Evolutionary conservation across 2,888 invertebrate genomes (phyloP).

Genomic region (Drosophila ustulata): DNA sequence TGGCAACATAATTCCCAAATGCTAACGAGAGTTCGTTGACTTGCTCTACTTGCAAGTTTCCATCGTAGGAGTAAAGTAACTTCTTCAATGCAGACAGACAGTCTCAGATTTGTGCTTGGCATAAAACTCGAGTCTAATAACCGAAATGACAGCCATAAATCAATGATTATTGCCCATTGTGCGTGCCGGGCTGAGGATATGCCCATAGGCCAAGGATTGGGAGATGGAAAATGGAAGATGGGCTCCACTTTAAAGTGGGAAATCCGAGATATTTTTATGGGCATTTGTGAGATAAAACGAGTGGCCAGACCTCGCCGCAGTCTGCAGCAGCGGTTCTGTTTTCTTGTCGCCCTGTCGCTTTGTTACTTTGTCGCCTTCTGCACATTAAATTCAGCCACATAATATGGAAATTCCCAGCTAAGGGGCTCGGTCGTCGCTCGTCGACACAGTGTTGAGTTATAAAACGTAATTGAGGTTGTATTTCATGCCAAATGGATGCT

Average conservation of each 20-base stretch:
- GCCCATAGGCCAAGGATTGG: constrained; percentile 5
- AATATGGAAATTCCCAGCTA: constrained; percentile 56
- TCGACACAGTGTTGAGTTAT: constrained; percentile 51
- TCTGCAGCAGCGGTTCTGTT: not conserved
- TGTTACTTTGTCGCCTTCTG: constrained; percentile 11
- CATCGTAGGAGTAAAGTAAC: not conserved
- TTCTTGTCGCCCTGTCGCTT: not conserved
- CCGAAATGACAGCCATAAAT: constrained; percentile 78
- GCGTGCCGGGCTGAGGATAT: constrained; percentile 7
- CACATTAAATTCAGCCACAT: constrained; percentile 58
- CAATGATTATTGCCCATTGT: constrained; percentile 81
- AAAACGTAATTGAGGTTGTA: constrained; percentile 69
- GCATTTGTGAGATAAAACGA: constrained; percentile 52
- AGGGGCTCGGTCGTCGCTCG: constrained; percentile 7
- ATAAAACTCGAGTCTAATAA: constrained; percentile 74
- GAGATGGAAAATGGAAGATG: constrained; percentile 6
- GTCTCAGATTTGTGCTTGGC: constrained; percentile 37
- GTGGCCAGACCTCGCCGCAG: constrained; percentile 40
- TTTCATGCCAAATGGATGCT: constrained; percentile 63
- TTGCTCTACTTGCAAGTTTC: constrained; percentile 4
- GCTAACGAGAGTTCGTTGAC: constrained; percentile 47
- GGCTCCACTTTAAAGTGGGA: constrained; percentile 53
- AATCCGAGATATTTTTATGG: constrained; percentile 59
- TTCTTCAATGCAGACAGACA: constrained; percentile 17
- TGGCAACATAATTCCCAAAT: constrained; percentile 35